A percentile compares a stretch with the other conserved stretches of the same genome.
Conservation (phyloP, 2,113 vertebrate genomes). For the Callospermophilus lateralis region DNA sequence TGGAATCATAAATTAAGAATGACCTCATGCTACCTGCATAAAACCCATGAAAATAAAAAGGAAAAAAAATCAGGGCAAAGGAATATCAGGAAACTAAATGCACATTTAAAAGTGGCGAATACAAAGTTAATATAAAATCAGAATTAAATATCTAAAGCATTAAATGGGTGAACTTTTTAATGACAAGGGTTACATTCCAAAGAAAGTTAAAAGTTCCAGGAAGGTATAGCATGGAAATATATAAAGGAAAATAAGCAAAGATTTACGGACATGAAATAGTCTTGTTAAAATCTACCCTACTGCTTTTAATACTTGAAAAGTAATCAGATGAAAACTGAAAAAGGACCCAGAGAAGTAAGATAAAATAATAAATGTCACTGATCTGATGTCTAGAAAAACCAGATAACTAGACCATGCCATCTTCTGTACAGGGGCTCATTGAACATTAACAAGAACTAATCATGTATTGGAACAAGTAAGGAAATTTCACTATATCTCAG, state of each 20-base stretch:
- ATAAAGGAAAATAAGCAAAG: neutral
- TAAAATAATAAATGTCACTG: neutral
- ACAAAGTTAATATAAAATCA: constrained; percentile 36
- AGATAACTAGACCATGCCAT: neutral
- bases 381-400: neutral
- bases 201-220: neutral
- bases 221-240: neutral
- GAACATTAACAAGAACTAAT: neutral
- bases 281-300: neutral
- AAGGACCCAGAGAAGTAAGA: neutral
- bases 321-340: constrained; percentile 19
- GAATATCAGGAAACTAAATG: neutral
- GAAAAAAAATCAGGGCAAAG: neutral
- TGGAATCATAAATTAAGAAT: constrained; percentile 18
- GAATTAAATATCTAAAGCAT: constrained; percentile 9
- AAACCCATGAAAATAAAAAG: neutral
- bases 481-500: neutral
- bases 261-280: neutral
- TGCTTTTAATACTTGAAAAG: constrained; percentile 31
- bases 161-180: constrained; percentile 25
- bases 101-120: neutral
- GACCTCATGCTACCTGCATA: neutral
- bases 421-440: neutral
- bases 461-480: neutral
- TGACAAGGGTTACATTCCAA: neutral